A percentile compares a stretch with the other conserved stretches of the same genome.
Conservation (phyloP, 2,797 vertebrate species). For the Diglossa cyanea region DNA sequence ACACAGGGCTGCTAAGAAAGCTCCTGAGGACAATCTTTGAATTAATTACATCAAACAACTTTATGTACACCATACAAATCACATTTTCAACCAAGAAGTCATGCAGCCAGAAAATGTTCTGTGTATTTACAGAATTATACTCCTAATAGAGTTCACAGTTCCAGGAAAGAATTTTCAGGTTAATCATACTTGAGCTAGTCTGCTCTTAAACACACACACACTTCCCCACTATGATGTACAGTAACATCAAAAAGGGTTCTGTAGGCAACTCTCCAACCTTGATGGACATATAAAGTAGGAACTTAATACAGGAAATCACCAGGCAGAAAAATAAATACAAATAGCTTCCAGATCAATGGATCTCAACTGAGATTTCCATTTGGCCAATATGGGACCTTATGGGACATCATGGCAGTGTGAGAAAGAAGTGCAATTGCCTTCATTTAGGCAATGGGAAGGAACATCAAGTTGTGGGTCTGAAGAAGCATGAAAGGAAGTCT, state of each 20-base stretch:
- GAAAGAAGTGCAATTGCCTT: background rate
- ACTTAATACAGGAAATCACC: background rate
- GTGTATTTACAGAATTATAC: background rate
- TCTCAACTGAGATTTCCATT: background rate
- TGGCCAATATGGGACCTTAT: background rate
- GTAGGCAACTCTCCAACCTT: background rate
- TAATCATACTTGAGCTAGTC: background rate
- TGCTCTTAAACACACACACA: background rate
- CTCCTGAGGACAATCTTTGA: background rate
- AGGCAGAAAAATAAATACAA: background rate
- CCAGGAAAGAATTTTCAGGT: background rate
- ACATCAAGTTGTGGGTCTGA: background rate
- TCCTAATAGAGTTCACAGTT: background rate
- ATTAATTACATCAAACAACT: background rate
- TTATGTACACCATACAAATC: background rate
- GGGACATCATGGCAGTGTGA: fast-evolving
- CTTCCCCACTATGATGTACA: fast-evolving
- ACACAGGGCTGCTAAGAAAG: background rate
- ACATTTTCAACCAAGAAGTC: background rate
- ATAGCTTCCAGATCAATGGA: background rate
- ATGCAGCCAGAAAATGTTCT: background rate
- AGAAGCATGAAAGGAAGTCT: background rate
- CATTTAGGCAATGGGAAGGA: background rate
- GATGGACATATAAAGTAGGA: background rate
- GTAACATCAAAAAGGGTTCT: background rate